These are phyloP conservation scores for Chaetodon trifascialis DNA, from an alignment of 2,113 vertebrate species.

Conservation along the genomic window DNA sequence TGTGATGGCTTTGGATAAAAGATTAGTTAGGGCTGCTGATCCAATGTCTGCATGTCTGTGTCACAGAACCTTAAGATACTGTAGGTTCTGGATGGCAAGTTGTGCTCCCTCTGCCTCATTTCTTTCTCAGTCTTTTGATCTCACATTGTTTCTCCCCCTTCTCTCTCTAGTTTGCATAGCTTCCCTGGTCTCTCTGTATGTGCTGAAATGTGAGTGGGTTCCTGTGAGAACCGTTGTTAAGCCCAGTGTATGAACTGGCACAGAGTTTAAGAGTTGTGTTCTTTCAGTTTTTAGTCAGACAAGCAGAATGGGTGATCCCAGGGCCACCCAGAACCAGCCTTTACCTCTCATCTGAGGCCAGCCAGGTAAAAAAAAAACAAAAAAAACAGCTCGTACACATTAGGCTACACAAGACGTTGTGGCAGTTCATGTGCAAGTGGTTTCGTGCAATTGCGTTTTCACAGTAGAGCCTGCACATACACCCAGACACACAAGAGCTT, in stretches of 20 bases:
- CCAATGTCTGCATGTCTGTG: conserved; percentile 21
- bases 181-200: conserved; percentile 44
- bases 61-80: conserved; percentile 3
- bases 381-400: conserved; percentile 20
- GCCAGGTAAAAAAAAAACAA: conserved; percentile 56
- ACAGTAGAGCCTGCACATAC: conserved; percentile 36
- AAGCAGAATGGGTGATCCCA: conserved; percentile 60
- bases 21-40: conserved; percentile 16
- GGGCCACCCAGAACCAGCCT: conserved; percentile 77
- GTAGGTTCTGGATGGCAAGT: conserved; percentile 28
- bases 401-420: conserved; percentile 37
- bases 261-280: conserved; percentile 56
- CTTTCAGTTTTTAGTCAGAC: conserved; percentile 56
- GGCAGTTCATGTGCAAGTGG: conserved; percentile 40
- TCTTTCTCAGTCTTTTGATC: conserved; percentile 53
- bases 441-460: conserved; percentile 61
- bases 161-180: conserved; percentile 28
- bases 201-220: conserved; percentile 65
- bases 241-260: conserved; percentile 75
- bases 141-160: conserved; percentile 32
- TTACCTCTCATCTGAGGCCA: conserved; percentile 44
- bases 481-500: conserved; percentile 46
- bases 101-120: conserved; percentile 35
- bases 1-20: conserved; percentile 1
- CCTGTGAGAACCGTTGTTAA: conserved; percentile 64